A percentile compares a stretch with the other conserved stretches of the same genome.
phyloP scores from a whole-genome alignment of 2,888 invertebrate species.

The Phasia obesa region DNA sequence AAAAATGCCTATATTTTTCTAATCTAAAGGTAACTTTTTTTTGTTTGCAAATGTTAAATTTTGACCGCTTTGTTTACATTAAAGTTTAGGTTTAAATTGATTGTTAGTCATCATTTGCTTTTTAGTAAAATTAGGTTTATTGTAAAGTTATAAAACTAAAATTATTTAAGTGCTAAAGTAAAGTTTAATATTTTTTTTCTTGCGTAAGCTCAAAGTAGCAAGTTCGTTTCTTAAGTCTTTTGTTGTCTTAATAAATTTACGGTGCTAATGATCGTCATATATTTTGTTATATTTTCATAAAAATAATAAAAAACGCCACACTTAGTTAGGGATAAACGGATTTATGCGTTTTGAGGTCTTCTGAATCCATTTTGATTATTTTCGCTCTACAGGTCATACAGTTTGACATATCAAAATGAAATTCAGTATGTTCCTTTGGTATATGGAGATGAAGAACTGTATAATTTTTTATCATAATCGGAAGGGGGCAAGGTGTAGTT shows the following conservation, averaged over 20 bases:
- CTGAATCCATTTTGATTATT: too few relatives aligned
- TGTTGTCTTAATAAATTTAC: slow-evolving; percentile 2
- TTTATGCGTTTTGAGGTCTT: too few relatives aligned
- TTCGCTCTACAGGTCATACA: too few relatives aligned
- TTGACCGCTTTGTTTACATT: neutral
- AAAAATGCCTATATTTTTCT: slow-evolving; percentile 46
- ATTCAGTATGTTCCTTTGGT: too few relatives aligned
- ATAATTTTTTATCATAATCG: too few relatives aligned
- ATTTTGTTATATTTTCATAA: too few relatives aligned
- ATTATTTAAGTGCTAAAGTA: neutral
- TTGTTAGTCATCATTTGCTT: slow-evolving; percentile 42
- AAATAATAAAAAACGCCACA: too few relatives aligned
- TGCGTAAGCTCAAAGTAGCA: neutral
- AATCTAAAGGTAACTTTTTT: slow-evolving; percentile 16
- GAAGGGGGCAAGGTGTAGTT: too few relatives aligned
- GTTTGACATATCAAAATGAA: too few relatives aligned
- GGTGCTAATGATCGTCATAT: too few relatives aligned
- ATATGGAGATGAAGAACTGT: too few relatives aligned
- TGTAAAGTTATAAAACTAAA: neutral
- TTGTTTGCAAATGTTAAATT: slow-evolving; percentile 49
- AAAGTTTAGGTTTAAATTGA: slow-evolving; percentile 16
- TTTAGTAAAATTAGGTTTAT: neutral
- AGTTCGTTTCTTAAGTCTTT: slow-evolving; percentile 64
- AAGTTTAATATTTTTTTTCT: neutral
- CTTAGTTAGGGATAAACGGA: too few relatives aligned